phyloP scores from a whole-genome alignment of 2,888 invertebrate species.

The Macrosiphum euphorbiae region DNA sequence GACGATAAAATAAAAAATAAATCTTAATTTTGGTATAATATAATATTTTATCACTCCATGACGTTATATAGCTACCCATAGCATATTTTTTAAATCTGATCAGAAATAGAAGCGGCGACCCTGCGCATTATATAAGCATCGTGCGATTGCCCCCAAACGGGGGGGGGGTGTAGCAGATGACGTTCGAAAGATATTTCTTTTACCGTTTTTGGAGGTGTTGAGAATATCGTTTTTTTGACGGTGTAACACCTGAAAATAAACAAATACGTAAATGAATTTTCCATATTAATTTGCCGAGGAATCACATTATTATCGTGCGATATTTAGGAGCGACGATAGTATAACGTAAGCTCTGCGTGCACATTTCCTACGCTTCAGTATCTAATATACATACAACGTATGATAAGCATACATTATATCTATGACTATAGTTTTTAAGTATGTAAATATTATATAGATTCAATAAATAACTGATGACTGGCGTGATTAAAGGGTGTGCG shows the following conservation, averaged over 20 bases:
- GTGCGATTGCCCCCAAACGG: too few relatives aligned
- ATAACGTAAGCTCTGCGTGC: background rate
- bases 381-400: background rate
- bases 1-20: background rate
- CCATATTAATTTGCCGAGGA: background rate
- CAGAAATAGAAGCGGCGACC: background rate
- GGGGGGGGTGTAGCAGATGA: too few relatives aligned
- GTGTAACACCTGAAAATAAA: background rate
- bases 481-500: background rate
- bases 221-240: background rate
- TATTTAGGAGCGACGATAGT: background rate
- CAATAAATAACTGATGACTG: conserved; percentile 29
- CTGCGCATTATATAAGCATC: background rate
- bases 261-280: background rate
- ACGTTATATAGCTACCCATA: background rate
- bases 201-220: background rate
- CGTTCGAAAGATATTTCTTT: background rate
- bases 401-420: background rate
- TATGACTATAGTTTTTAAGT: background rate
- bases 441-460: background rate
- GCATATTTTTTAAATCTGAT: background rate
- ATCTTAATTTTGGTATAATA: background rate
- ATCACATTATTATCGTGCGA: background rate
- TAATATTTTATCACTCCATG: background rate
- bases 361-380: background rate